These are phyloP conservation scores for Sarcophaga carnaria DNA, from an alignment of 2,888 invertebrate species.

Conservation along the genomic window DNA sequence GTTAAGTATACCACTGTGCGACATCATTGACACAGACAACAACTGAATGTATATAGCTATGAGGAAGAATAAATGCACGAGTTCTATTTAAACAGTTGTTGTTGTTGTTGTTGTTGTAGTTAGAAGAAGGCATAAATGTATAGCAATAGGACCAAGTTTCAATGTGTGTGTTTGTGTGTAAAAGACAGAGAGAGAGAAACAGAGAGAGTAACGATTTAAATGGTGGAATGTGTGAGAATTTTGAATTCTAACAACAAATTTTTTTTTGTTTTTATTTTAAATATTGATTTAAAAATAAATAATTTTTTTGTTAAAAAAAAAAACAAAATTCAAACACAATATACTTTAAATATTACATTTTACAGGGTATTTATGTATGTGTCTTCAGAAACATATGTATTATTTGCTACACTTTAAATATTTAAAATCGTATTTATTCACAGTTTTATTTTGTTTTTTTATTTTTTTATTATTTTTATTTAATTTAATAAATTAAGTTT, in stretches of 20 bases:
- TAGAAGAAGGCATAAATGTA: slow-evolving; percentile 28
- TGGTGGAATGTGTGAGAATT: neutral
- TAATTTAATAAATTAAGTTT: slow-evolving; percentile 2
- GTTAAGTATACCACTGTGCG: neutral
- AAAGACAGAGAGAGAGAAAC: neutral
- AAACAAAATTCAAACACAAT: neutral
- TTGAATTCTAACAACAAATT: slow-evolving; percentile 36
- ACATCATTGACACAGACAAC: neutral
- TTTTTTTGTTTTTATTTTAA: slow-evolving; percentile 16
- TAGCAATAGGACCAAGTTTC: slow-evolving; percentile 42
- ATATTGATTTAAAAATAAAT: slow-evolving; percentile 54
- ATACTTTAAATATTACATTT: neutral
- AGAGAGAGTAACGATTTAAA: neutral
- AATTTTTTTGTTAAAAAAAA: slow-evolving; percentile 30
- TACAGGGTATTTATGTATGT: neutral
- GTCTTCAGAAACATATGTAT: neutral
- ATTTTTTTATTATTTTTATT: neutral
- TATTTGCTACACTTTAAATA: neutral
- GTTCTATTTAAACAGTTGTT: slow-evolving; percentile 11
- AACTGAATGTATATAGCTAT: neutral
- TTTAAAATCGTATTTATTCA: neutral
- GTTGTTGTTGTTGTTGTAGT: slow-evolving; percentile 5
- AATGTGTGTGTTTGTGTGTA: slow-evolving; percentile 11
- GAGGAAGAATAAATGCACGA: slow-evolving; percentile 9
- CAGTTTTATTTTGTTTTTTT: neutral